Conservation (phyloP, 1,140 invertebrate species). For the Pseudachorutes palmiensis region DNA sequence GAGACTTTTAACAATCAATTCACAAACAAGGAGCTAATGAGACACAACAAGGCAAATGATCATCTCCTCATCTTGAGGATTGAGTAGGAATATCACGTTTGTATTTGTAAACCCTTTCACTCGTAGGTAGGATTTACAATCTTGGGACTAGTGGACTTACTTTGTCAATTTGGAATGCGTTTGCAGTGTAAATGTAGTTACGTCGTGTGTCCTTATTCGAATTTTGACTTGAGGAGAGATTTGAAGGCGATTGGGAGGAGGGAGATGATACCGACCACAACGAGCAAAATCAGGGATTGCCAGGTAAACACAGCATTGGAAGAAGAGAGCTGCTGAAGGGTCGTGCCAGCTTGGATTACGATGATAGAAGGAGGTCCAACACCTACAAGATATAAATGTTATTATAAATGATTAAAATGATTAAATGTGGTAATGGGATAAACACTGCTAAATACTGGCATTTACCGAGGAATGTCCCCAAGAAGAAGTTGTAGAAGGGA, state of each 20-base stretch:
- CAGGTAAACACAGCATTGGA: conserved; percentile 82
- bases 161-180: too few relatives aligned
- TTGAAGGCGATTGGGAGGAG: conserved; percentile 87
- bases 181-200: too few relatives aligned
- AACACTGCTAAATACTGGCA: conserved; percentile 6
- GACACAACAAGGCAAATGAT: too few relatives aligned
- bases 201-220: too few relatives aligned
- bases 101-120: too few relatives aligned
- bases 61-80: too few relatives aligned
- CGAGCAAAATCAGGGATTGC: conserved; percentile 70
- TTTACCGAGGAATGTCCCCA: conserved; percentile 78
- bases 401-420: conserved; percentile 26
- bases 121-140: too few relatives aligned
- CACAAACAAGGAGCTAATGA: too few relatives aligned
- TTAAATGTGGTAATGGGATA: background rate
- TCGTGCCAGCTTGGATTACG: conserved; percentile 94
- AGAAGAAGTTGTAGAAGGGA: conserved; percentile 79
- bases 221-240: conserved; percentile 67
- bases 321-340: conserved; percentile 82
- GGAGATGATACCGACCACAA: conserved; percentile 69
- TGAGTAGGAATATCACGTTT: too few relatives aligned
- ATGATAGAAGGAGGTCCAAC: conserved; percentile 96
- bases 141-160: too few relatives aligned
- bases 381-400: conserved; percentile 56
- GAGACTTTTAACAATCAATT: too few relatives aligned